Percentiles rank a stretch among this genome's conserved stretches.
Evolutionary conservation across 2,113 vertebrate genomes (phyloP).

Genomic region (Saimiri boliviensis): DNA sequence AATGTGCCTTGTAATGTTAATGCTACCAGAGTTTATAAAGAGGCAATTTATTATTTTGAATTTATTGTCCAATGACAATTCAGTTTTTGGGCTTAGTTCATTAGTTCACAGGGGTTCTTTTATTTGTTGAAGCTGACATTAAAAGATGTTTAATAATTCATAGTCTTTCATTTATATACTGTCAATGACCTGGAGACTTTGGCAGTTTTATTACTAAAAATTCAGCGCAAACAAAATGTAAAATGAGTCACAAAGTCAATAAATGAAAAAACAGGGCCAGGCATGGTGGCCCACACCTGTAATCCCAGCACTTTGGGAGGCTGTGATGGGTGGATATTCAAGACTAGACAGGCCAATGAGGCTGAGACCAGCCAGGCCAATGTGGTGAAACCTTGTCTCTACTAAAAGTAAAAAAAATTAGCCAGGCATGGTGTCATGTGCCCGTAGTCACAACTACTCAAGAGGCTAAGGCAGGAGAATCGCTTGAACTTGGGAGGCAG

Average conservation of each 20-base stretch:
- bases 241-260: slow-evolving; percentile 5
- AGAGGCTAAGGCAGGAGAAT: too few species aligned
- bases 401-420: too few species aligned
- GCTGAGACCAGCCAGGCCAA: too few species aligned
- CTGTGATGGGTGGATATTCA: too few species aligned
- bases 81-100: neutral
- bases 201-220: slow-evolving; percentile 44
- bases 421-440: too few species aligned
- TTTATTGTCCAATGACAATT: slow-evolving; percentile 53
- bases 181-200: neutral
- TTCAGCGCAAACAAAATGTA: neutral
- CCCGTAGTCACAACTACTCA: too few species aligned
- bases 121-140: slow-evolving; percentile 20
- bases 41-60: slow-evolving; percentile 66
- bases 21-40: slow-evolving; percentile 55
- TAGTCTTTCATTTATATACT: slow-evolving; percentile 13
- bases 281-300: too few species aligned
- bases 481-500: too few species aligned
- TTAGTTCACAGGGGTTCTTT: slow-evolving; percentile 39
- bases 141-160: slow-evolving; percentile 43
- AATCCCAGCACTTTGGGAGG: too few species aligned
- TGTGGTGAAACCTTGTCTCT: too few species aligned
- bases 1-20: slow-evolving; percentile 61
- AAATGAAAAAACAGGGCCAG: too few species aligned
- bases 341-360: too few species aligned